Percentiles rank a stretch among this genome's conserved stretches.
Conservation (phyloP, 30 jellyfish, hydroid and myxozoan species). For the Cassiopea xamachana region DNA sequence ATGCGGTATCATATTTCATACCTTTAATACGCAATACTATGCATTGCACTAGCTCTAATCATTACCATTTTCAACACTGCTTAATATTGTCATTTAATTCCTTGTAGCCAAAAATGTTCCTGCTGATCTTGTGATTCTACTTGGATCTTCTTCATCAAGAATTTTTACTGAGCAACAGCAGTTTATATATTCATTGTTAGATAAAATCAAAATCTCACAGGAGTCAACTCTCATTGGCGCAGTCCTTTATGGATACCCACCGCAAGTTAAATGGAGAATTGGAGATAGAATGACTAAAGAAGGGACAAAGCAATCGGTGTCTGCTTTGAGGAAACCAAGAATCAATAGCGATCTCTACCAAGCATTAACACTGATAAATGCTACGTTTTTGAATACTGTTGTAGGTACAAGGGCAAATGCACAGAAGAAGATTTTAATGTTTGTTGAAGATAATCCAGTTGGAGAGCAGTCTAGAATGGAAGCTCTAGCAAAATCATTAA, state of each 20-base stretch:
- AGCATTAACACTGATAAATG: slow-evolving; percentile 64
- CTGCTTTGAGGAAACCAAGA: slow-evolving; percentile 17
- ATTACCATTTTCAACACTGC: too few species aligned
- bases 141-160: slow-evolving; percentile 41
- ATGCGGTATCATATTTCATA: too few species aligned
- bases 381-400: slow-evolving; percentile 19
- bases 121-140: slow-evolving; percentile 75
- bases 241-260: slow-evolving; percentile 50
- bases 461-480: slow-evolving; percentile 14
- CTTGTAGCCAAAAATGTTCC: slow-evolving; percentile 54
- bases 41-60: too few species aligned
- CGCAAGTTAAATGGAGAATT: slow-evolving; percentile 23
- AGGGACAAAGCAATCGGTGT: not conserved
- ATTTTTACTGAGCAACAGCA: slow-evolving; percentile 69
- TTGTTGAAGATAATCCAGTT: slow-evolving; percentile 38
- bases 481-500: slow-evolving; percentile 19
- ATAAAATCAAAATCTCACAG: slow-evolving; percentile 39
- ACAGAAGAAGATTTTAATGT: slow-evolving; percentile 68
- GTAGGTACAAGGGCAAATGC: slow-evolving; percentile 66
- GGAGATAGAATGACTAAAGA: slow-evolving; percentile 27
- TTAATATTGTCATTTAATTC: not conserved
- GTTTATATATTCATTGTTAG: slow-evolving; percentile 48
- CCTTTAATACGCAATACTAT: too few species aligned
- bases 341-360: slow-evolving; percentile 25
- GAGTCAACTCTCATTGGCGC: slow-evolving; percentile 56